Base-by-base conservation (phyloP, 2,113 vertebrate genomes). In the Hippocampus comes region DNA sequence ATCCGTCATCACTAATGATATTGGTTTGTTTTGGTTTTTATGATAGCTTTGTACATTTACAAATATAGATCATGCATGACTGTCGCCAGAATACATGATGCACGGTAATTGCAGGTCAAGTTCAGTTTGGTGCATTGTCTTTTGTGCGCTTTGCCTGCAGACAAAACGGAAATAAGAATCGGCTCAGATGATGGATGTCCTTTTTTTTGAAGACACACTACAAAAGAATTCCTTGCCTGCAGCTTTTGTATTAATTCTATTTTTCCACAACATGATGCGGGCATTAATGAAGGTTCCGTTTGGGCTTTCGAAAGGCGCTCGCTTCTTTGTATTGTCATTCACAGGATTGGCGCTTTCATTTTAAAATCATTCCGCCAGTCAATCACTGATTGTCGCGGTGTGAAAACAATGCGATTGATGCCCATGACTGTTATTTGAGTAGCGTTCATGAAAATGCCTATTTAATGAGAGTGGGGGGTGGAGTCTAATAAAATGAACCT, bases 1-100 rank as follows among this genome's bases (percentile, higher is more conserved):
- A 87, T 87, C 85, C 83, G 75, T 79, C 76, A 61, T 67, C 66
- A 3, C 42, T 82, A 84, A 88, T 80, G 75, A 73, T 72, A 38
- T 57, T 10, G 20, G 1, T 56, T 56, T 57, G 12, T 30, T 34
- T 56, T 56, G 23, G 5, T 30, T 34, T 60, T 27, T 27, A 30
- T 30, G 6, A 43, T 10, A 2, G 11, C 42, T 11, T 12, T 12
- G 42, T 11, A 43, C 48, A 49, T 49, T 17, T 49, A 49, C 48
- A 49, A 18, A 18, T 17, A 49, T 49, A 49, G 14, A 49, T 49
- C n/a, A 55, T 55, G 9, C 8, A 6, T 1, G 5, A n/a, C 51
- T n/a, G 20, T n/a, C 20, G n/a, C 51, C 3, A 10, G 21, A n/a
- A 55, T 9, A n/a, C 20, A 2, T 55, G 21, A 55, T n/a, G 53